phyloP scores from a whole-genome alignment of 2,113 vertebrate genomes.

The Hucho hucho region DNA sequence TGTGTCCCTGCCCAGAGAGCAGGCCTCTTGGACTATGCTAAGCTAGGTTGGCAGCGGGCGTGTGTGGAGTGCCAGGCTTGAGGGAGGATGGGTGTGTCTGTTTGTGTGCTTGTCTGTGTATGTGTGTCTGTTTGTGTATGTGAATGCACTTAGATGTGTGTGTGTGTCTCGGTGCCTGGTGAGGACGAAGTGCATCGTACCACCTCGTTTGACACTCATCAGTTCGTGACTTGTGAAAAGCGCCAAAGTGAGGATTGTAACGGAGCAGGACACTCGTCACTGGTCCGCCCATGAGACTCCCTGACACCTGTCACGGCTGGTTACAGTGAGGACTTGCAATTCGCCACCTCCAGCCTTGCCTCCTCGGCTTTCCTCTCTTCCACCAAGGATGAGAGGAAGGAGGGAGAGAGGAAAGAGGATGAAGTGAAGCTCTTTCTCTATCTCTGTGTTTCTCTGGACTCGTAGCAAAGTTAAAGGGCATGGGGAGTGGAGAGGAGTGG shows the following conservation, averaged over 20 bases:
- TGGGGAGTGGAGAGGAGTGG: constrained; percentile 6
- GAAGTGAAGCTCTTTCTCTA: not conserved
- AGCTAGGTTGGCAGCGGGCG: constrained; percentile 72
- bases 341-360: constrained; percentile 69
- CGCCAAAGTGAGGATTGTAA: constrained; percentile 73
- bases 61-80: constrained; percentile 70
- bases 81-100: constrained; percentile 41
- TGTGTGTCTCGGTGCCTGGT: constrained; percentile 13
- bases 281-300: constrained; percentile 70
- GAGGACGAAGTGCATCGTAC: constrained; percentile 40
- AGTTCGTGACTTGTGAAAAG: constrained; percentile 75
- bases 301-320: constrained; percentile 81
- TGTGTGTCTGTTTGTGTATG: constrained; percentile 21
- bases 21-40: constrained; percentile 59
- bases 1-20: constrained; percentile 58
- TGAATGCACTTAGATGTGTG: not conserved
- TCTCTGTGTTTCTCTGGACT: constrained; percentile 28
- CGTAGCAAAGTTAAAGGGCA: constrained; percentile 65
- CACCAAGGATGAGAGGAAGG: constrained; percentile 18
- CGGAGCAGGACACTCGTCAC: constrained; percentile 79
- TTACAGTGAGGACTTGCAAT: constrained; percentile 76
- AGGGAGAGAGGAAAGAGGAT: not conserved
- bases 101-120: constrained; percentile 10
- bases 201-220: constrained; percentile 68
- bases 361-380: constrained; percentile 34